Evolutionary conservation across 2,888 invertebrate species (phyloP), one percentile per base, ranked within the genome.

Genomic region (Meganola albula): DNA sequence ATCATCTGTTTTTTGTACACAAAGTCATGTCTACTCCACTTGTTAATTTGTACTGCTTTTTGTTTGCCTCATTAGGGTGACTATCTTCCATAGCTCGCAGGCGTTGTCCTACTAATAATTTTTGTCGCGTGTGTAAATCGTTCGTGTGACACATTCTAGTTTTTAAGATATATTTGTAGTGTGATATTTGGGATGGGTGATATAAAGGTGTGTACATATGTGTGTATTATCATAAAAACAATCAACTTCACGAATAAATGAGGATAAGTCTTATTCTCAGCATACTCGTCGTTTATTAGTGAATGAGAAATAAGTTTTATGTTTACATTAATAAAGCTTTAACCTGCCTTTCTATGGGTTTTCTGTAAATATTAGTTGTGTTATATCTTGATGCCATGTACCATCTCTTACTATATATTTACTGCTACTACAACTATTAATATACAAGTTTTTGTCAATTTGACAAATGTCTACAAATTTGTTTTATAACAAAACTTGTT

Each of bases 381-480:
- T 70, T 72, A 70, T 58, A 60, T 73, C 66, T 71, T 59, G 75
- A 67, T 80, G 82, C 82, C 80, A 82, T 82, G 63, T 67, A 56
- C 53, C 63, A 55, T 57, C 40, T 31, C 30, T 49, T 47, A 48
- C 36, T 48, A 26, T 34, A 39, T 40, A 24, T 42, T 39, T 34
- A 24, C 36, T 42, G 35, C 36, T 44, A 48, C 33, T 50, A 53
- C 50, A 44, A 48, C 54, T 51, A 47, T 40, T 49, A 47, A 47
- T 44, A 27, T 21, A 50, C 31, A 33, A 38, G 22, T 42, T 40
- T n/a, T 21, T 39, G 31, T 38, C 43, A 41, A 21, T 29, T 14
- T 42, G 28, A 36, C 37, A 39, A 27, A 30, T 30, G 26, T 52
- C 38, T 34, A 43, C 42, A 40, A 41, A 53, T 55, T 50, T 44